Evolutionary conservation across 2,888 invertebrate species (phyloP).

Genomic region (Bedellia somnulentella): DNA sequence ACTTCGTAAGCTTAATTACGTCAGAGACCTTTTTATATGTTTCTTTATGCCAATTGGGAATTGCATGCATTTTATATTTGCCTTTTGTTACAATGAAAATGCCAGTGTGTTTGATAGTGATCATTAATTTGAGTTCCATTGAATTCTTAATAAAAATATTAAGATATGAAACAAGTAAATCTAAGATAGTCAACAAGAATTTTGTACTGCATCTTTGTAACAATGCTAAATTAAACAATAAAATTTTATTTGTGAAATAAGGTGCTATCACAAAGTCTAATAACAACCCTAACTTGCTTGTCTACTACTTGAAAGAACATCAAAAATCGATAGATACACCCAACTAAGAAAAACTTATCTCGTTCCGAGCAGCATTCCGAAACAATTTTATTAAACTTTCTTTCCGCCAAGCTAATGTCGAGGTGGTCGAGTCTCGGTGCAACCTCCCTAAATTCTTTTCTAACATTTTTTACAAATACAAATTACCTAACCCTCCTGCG

Average conservation of each 20-base stretch:
- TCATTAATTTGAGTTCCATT: too few species aligned
- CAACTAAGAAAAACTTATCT: constrained; percentile 32
- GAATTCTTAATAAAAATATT: too few species aligned
- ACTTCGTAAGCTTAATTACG: constrained; percentile 19
- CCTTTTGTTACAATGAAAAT: too few species aligned
- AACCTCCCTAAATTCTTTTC: constrained; percentile 46
- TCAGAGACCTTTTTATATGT: constrained; percentile 11
- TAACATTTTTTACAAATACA: constrained; percentile 40
- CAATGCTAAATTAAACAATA: too few species aligned
- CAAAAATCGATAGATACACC: constrained; percentile 32
- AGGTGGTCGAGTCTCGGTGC: constrained; percentile 22
- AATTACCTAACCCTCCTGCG: constrained; percentile 45
- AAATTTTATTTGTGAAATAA: too few species aligned
- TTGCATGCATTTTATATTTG: constrained; percentile 5
- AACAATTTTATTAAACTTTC: constrained; percentile 53
- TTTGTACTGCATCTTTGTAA: too few species aligned
- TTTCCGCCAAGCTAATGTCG: constrained; percentile 28
- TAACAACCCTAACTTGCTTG: too few species aligned
- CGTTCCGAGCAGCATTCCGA: constrained; percentile 43
- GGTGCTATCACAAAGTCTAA: too few species aligned
- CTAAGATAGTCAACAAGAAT: too few species aligned
- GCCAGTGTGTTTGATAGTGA: too few species aligned
- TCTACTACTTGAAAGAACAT: too few species aligned
- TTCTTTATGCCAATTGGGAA: constrained; percentile 2
- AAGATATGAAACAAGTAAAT: too few species aligned